Base-by-base conservation (phyloP, 2,888 invertebrate species). In the Trichogramma evanescens region DNA sequence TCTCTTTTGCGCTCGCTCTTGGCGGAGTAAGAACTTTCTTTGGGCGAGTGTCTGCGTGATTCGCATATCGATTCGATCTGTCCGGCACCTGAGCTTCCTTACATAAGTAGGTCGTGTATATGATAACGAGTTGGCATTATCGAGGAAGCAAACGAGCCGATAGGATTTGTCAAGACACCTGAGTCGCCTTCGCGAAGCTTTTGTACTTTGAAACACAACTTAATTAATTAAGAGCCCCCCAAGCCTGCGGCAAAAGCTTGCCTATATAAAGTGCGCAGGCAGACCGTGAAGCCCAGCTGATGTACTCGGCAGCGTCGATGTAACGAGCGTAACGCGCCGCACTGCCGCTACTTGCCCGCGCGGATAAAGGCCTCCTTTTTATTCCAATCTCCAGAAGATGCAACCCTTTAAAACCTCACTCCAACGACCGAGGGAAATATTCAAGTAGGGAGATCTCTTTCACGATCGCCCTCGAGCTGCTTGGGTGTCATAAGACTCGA, bases 41-140 rank as follows among this genome's bases (percentile, higher is more conserved):
- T 10, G 50, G 55, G 4, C 43, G 40, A 50, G 54, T 43, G 56
- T 54, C 6, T n/a, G 55, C 46, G 48, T 51, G 59, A 63, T 54
- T 67, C 64, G 65, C 63, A 66, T 67, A 68, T 67, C 65, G 63
- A 57, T 64, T 26, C 65, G 63, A 52, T 50, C 39, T 5, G 45
- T 54, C 56, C 59, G 40, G 48, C 64, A 64, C 64, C 64, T 64
- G 64, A 44, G 61, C 26, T 53, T 5, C 44, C 13, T 4, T 26
- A 4, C 9, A 67, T 73, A 76, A 77, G 72, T 76, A 74, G 76
- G 74, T 77, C 77, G 74, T 77, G 76, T 72, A 73, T 76, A 77
- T 77, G 77, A 76, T 77, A 77, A 77, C 76, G 72, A 26, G 66
- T 59, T 49, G 64, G 71, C 71, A 76, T 77, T 76, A 77, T 76